Conservation (phyloP, 2,888 invertebrate species). For the Zootermopsis nevadensis region DNA sequence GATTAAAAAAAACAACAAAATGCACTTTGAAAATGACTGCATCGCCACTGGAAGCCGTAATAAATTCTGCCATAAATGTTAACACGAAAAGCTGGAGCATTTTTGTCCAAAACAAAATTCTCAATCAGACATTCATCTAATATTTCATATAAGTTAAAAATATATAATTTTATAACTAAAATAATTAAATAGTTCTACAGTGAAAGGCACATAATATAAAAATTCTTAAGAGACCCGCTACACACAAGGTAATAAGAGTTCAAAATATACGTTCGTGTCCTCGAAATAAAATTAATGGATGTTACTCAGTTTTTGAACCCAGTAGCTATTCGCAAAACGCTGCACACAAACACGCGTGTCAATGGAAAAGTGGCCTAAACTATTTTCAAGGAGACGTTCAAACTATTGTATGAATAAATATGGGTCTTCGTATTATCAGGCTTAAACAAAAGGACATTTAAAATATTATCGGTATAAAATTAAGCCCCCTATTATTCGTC, state of each 20-base stretch:
- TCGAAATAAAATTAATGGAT: background rate
- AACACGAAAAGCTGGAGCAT: background rate
- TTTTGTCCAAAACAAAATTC: background rate
- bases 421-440: no score
- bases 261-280: background rate
- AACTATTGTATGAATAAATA: no score
- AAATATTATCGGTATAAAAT: no score
- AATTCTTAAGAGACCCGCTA: background rate
- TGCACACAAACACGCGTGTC: background rate
- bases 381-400: no score
- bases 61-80: slow-evolving; percentile 18
- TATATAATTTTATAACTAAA: background rate
- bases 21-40: slow-evolving; percentile 43
- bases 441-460: no score
- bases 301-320: background rate
- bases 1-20: slow-evolving; percentile 44
- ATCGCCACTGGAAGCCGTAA: slow-evolving; percentile 11
- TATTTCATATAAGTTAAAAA: background rate
- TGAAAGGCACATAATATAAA: background rate
- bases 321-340: background rate
- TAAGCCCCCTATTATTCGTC: no score
- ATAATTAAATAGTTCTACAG: background rate
- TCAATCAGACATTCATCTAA: background rate
- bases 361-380: background rate
- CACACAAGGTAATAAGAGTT: no score